phyloP scores from a whole-genome alignment of 2,797 vertebrate genomes.

The Ptychobarbus kaznakovi region DNA sequence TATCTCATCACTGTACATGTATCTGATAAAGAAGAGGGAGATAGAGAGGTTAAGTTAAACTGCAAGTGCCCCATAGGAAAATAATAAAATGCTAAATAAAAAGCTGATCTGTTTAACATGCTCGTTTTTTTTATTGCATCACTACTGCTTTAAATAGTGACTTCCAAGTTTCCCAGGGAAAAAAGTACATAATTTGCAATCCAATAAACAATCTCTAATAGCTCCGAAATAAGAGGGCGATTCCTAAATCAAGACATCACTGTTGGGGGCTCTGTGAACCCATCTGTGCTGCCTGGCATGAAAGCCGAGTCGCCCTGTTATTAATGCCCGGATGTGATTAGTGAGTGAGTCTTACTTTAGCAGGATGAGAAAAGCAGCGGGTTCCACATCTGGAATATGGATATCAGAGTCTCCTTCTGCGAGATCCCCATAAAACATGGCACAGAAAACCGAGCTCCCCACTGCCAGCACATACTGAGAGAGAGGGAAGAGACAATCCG shows the following conservation, averaged over 20 bases:
- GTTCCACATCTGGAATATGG: constrained; percentile 98
- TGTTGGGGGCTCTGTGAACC: constrained; percentile 11
- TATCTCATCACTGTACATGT: constrained; percentile 98
- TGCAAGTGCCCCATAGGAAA: neutral
- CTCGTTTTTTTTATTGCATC: neutral
- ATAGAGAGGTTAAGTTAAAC: neutral
- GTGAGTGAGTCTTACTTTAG: constrained; percentile 89
- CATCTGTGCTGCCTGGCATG: constrained; percentile 39
- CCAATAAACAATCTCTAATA: constrained; percentile 35
- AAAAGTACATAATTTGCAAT: constrained; percentile 34
- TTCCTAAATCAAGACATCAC: constrained; percentile 19
- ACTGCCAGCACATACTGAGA: constrained; percentile 96
- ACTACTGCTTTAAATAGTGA: constrained; percentile 30
- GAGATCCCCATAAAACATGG: constrained; percentile 98
- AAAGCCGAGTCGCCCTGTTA: constrained; percentile 42
- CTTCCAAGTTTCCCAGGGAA: constrained; percentile 18
- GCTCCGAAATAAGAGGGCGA: constrained; percentile 40
- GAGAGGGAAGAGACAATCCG: neutral
- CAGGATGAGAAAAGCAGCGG: constrained; percentile 95
- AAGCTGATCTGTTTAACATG: constrained; percentile 24
- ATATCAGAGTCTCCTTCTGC: constrained; percentile 95
- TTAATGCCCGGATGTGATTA: constrained; percentile 43
- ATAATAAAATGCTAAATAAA: neutral
- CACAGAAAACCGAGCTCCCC: constrained; percentile 98
- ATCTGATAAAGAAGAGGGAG: constrained; percentile 75